Percentiles rank a stretch among this genome's conserved stretches.
Conservation (phyloP, 2,797 vertebrate species). For the Orientallactaga sibirica region DNA sequence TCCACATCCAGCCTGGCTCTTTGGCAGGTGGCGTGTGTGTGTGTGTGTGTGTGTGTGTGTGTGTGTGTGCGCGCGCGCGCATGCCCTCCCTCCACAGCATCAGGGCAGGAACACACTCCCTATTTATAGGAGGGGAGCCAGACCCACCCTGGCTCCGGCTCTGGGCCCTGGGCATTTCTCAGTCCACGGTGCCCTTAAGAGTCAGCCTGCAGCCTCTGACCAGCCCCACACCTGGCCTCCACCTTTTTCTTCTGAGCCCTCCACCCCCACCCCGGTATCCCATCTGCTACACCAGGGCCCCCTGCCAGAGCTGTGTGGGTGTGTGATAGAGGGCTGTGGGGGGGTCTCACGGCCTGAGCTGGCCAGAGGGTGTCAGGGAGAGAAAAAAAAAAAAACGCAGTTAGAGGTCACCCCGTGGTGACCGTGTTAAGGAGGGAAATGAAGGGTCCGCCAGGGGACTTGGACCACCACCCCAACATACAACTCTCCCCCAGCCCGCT, state of each 20-base stretch:
- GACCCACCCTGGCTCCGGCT: neutral
- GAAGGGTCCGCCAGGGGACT: slow-evolving; percentile 61
- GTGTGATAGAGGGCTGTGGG: neutral
- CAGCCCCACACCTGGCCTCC: neutral
- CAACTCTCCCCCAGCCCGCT: neutral
- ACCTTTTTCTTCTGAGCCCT: neutral
- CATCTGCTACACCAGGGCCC: neutral
- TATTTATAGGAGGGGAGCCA: neutral
- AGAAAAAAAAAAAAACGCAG: slow-evolving; percentile 46
- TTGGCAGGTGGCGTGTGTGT: neutral
- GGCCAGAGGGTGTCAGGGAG: slow-evolving; percentile 57
- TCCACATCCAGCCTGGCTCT: neutral
- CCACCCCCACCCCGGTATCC: neutral
- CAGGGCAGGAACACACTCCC: neutral
- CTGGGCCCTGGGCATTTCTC: neutral
- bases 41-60: too few species aligned
- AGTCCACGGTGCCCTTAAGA: neutral
- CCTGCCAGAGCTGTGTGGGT: slow-evolving; percentile 30
- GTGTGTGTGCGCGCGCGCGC: neutral
- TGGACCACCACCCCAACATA: slow-evolving; percentile 61
- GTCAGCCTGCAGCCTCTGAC: neutral
- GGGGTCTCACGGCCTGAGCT: slow-evolving; percentile 58
- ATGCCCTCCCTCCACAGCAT: neutral
- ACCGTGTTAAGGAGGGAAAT: neutral
- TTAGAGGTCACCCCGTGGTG: slow-evolving; percentile 59